Percentiles rank a stretch among this genome's conserved stretches.
Conservation (phyloP, 2,113 vertebrate species). For the Loxodonta africana region DNA sequence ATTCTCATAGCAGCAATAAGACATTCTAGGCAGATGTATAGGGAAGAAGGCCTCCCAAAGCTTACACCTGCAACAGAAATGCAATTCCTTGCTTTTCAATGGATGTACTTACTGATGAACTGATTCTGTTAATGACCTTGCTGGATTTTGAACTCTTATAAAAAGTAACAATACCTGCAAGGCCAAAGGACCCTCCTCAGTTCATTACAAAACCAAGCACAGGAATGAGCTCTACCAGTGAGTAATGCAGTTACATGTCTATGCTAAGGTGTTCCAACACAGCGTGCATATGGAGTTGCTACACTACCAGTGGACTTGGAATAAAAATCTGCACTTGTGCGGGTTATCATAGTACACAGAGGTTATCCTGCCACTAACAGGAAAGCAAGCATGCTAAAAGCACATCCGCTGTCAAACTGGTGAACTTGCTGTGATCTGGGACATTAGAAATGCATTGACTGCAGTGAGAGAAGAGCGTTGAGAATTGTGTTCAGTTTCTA, state of each 20-base stretch:
- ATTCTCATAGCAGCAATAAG: conserved; percentile 58
- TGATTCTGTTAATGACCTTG: conserved; percentile 9
- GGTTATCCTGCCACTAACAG: conserved; percentile 38
- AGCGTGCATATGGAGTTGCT: background rate
- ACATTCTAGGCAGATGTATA: conserved; percentile 40
- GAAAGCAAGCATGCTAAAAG: conserved; percentile 58
- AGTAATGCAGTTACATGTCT: conserved; percentile 31
- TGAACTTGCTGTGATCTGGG: conserved; percentile 63
- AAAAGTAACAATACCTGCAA: conserved; percentile 44
- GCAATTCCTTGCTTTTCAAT: conserved; percentile 20
- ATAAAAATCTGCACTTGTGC: conserved; percentile 45
- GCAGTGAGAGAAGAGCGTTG: conserved; percentile 21
- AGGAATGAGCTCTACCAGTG: conserved; percentile 14
- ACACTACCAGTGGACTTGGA: background rate
- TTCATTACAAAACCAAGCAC: conserved; percentile 43
- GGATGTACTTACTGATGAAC: background rate
- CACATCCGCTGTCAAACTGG: conserved; percentile 26
- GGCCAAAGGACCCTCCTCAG: background rate
- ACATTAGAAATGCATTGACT: conserved; percentile 43
- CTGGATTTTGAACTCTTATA: conserved; percentile 52
- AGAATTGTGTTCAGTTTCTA: conserved; percentile 54
- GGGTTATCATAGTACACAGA: conserved; percentile 55
- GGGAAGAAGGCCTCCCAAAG: conserved; percentile 32
- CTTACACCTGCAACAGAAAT: conserved; percentile 61
- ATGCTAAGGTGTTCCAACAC: background rate